phyloP scores from a whole-genome alignment of 1,140 invertebrate genomes.

The Liolophura sinensis region DNA sequence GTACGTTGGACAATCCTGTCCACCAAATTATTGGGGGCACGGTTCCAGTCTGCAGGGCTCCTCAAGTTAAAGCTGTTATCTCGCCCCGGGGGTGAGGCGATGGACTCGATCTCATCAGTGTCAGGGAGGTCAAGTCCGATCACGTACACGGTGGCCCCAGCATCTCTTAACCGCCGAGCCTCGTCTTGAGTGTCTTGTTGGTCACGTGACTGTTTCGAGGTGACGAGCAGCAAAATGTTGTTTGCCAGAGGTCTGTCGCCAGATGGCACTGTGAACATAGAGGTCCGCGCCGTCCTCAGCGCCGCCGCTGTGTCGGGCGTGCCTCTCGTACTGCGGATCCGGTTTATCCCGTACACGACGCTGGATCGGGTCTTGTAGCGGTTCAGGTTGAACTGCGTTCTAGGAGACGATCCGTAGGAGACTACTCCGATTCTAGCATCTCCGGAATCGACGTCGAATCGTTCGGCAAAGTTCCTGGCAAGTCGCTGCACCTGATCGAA shows the following conservation, averaged over 20 bases:
- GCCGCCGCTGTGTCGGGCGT: slow-evolving; percentile 21
- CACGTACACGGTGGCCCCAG: slow-evolving; percentile 18
- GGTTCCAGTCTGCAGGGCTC: background rate
- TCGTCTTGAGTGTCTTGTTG: slow-evolving; percentile 19
- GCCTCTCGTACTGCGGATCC: slow-evolving; percentile 16
- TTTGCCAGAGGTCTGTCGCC: slow-evolving; percentile 24
- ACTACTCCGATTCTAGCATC: slow-evolving; percentile 26
- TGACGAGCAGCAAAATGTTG: slow-evolving; percentile 30
- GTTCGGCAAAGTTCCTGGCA: slow-evolving; percentile 27
- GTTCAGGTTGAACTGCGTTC: slow-evolving; percentile 27
- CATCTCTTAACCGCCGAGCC: slow-evolving; percentile 11
- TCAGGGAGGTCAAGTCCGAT: slow-evolving; percentile 33
- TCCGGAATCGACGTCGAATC: slow-evolving; percentile 19
- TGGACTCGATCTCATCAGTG: slow-evolving; percentile 19
- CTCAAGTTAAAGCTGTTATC: slow-evolving; percentile 11
- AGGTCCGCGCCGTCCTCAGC: slow-evolving; percentile 16
- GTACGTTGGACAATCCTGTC: no score
- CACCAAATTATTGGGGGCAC: no score
- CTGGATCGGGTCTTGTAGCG: slow-evolving; percentile 10
- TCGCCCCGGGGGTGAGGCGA: slow-evolving; percentile 17
- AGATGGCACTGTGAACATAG: slow-evolving; percentile 22
- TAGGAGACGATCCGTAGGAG: slow-evolving; percentile 19
- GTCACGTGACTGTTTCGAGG: slow-evolving; percentile 24
- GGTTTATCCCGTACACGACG: slow-evolving; percentile 16
- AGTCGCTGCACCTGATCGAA: slow-evolving; percentile 28